phyloP scores from a whole-genome alignment of 2,113 vertebrate genomes.

The Melanotaenia duboulayi region DNA sequence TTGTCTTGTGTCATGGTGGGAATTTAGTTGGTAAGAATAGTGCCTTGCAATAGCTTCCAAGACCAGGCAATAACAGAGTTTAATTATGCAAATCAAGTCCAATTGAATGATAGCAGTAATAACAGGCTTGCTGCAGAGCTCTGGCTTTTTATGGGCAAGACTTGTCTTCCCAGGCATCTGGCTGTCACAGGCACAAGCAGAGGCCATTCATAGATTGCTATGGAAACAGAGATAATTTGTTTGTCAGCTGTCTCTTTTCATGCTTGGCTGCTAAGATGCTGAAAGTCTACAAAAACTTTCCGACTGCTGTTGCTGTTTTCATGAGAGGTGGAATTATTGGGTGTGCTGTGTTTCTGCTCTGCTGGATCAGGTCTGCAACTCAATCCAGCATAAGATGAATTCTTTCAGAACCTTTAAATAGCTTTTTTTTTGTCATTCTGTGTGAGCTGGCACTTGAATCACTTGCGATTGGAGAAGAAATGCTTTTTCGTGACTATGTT shows the following conservation, averaged over 20 bases:
- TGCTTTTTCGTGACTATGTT: constrained; percentile 10
- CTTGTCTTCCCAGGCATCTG: constrained; percentile 74
- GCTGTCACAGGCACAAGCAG: constrained; percentile 67
- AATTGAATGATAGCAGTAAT: constrained; percentile 84
- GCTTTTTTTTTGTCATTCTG: constrained; percentile 45
- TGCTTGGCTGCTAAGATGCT: constrained; percentile 58
- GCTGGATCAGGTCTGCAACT: constrained; percentile 7
- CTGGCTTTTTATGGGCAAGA: constrained; percentile 69
- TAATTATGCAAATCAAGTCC: constrained; percentile 82
- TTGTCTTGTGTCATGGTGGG: constrained; percentile 36
- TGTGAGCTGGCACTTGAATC: constrained; percentile 47
- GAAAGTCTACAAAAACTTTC: constrained; percentile 59
- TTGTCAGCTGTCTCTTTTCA: constrained; percentile 68
- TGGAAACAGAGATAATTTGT: constrained; percentile 75
- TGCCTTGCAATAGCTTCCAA: constrained; percentile 54
- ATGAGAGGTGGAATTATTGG: constrained; percentile 44
- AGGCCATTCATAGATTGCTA: constrained; percentile 76
- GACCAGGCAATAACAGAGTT: constrained; percentile 68
- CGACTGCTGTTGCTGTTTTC: constrained; percentile 40
- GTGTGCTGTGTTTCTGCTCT: constrained; percentile 45
- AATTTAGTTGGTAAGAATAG: constrained; percentile 42
- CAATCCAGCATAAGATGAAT: constrained; percentile 29
- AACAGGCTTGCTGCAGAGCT: constrained; percentile 72
- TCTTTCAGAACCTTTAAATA: constrained; percentile 49
- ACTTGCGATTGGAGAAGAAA: constrained; percentile 50